phyloP scores from a whole-genome alignment of 2,797 vertebrate species.

The Lepus townsendii region DNA sequence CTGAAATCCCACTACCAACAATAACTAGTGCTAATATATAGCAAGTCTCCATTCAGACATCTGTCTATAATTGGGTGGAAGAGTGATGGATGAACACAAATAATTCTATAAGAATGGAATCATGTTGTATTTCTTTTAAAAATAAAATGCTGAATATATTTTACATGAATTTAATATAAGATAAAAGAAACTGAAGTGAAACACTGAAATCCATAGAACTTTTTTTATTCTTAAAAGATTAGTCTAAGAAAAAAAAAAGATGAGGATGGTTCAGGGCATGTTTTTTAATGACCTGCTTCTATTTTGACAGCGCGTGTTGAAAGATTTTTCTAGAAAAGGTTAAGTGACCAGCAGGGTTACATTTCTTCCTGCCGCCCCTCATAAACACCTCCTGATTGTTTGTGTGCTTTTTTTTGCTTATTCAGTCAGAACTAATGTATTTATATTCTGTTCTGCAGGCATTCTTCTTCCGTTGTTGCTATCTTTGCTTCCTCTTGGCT shows the following conservation, averaged over 20 bases:
- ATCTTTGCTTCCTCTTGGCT: neutral
- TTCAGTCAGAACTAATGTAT: neutral
- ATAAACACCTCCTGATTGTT: neutral
- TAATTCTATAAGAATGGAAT: neutral
- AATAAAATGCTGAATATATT: neutral
- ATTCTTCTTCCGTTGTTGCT: neutral
- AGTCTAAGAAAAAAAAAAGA: neutral
- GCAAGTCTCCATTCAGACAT: neutral
- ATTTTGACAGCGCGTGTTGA: neutral
- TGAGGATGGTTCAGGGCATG: neutral
- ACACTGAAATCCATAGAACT: conserved; percentile 2
- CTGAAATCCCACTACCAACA: neutral
- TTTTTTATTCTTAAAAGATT: neutral
- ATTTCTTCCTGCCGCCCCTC: neutral
- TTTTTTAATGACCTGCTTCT: neutral
- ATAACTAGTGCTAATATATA: neutral
- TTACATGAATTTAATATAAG: neutral
- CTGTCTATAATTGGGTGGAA: neutral
- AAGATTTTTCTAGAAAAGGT: neutral
- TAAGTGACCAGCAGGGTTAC: neutral
- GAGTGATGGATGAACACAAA: neutral
- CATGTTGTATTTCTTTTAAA: neutral
- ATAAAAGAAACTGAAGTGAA: conserved; percentile 12
- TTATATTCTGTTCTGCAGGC: neutral
- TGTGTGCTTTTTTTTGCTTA: conserved; percentile 16